Conservation (phyloP, 1,140 invertebrate species). For the Zaprionus capensis region DNA sequence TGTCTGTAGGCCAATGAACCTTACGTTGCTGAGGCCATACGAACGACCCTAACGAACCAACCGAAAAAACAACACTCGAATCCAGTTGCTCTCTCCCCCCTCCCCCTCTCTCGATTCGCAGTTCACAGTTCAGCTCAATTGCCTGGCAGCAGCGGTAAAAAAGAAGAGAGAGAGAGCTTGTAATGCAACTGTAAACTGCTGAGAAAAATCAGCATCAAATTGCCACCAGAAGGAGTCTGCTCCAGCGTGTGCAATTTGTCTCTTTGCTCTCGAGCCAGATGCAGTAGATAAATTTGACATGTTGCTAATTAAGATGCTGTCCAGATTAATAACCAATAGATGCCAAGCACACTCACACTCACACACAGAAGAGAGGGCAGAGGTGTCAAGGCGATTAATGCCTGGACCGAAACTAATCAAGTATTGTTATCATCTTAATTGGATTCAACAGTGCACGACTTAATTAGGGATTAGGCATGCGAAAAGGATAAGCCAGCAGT, state of each 20-base stretch:
- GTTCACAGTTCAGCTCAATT: constrained; percentile 69
- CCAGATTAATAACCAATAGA: constrained; percentile 49
- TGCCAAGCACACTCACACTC: neutral
- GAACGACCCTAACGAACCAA: constrained; percentile 24
- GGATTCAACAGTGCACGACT: constrained; percentile 7
- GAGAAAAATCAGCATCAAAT: constrained; percentile 6
- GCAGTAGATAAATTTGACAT: constrained; percentile 58
- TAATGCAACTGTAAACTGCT: constrained; percentile 19
- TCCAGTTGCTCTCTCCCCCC: neutral
- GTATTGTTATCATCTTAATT: constrained; percentile 32
- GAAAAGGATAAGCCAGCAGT: constrained; percentile 3
- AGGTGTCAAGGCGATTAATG: constrained; percentile 4
- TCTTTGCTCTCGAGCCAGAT: constrained; percentile 45
- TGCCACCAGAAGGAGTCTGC: neutral
- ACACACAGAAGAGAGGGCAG: neutral
- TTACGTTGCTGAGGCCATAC: constrained; percentile 10
- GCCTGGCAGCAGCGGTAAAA: neutral
- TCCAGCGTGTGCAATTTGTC: constrained; percentile 38
- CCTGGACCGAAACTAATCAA: neutral
- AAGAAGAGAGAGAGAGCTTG: neutral
- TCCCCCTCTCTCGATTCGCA: constrained; percentile 25
- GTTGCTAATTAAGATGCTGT: constrained; percentile 79
- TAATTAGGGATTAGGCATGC: constrained; percentile 11
- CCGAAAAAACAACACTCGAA: constrained; percentile 7
- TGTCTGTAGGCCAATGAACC: constrained; percentile 69